Conservation (phyloP, 2,113 vertebrate species). For the Cyanocitta stelleri region DNA sequence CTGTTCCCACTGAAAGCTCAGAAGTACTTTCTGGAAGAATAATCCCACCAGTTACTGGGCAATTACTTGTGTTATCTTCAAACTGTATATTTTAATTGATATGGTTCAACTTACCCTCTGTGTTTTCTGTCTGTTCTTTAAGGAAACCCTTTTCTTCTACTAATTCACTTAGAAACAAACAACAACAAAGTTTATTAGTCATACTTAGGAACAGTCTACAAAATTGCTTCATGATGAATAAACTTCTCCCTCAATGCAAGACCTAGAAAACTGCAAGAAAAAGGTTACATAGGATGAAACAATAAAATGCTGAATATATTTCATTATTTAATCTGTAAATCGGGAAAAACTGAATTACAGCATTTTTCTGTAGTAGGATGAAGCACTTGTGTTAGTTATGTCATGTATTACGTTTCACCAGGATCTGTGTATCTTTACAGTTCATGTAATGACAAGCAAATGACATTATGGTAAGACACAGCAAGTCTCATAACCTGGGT, state of each 20-base stretch:
- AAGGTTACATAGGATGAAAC: background rate
- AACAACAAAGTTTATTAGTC: slow-evolving; percentile 65
- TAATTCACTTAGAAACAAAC: slow-evolving; percentile 79
- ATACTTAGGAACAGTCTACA: slow-evolving; percentile 45
- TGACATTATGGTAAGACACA: background rate
- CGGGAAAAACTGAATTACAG: background rate
- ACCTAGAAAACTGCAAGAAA: slow-evolving; percentile 42
- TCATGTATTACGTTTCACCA: background rate
- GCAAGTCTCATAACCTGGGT: background rate
- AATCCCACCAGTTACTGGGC: slow-evolving; percentile 27
- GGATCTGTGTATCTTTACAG: background rate
- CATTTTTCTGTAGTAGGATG: background rate
- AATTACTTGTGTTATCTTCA: background rate
- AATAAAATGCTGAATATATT: background rate
- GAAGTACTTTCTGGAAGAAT: slow-evolving; percentile 73
- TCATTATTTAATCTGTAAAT: background rate
- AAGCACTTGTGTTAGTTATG: background rate
- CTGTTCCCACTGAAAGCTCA: slow-evolving; percentile 62
- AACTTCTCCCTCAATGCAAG: slow-evolving; percentile 16
- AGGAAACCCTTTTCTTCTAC: slow-evolving; percentile 77
- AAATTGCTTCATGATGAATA: slow-evolving; percentile 29
- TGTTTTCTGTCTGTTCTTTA: slow-evolving; percentile 75
- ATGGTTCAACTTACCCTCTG: slow-evolving; percentile 79
- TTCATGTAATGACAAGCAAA: background rate
- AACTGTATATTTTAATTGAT: background rate